phyloP scores from a whole-genome alignment of 2,113 vertebrate genomes.

The Channa argus region DNA sequence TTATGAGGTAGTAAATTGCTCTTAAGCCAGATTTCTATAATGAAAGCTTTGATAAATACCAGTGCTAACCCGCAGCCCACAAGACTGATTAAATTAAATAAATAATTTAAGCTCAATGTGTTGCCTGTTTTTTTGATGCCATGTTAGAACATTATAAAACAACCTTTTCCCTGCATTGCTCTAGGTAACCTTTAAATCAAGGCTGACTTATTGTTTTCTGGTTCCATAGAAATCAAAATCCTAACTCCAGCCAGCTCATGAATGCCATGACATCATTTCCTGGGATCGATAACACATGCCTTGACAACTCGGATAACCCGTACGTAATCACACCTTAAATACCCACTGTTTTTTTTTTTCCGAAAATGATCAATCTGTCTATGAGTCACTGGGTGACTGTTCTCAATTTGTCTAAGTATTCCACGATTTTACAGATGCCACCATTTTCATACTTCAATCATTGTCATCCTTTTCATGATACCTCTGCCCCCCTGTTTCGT shows the following conservation, averaged over 20 bases:
- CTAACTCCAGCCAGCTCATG: slow-evolving; percentile 81
- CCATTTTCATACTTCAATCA: slow-evolving; percentile 28
- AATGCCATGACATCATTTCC: slow-evolving; percentile 89
- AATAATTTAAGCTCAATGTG: neutral
- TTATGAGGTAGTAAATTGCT: slow-evolving; percentile 24
- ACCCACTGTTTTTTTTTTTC: slow-evolving; percentile 1
- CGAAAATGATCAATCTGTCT: slow-evolving; percentile 5
- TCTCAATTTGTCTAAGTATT: neutral
- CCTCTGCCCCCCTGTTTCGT: slow-evolving; percentile 36
- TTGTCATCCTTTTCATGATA: slow-evolving; percentile 51
- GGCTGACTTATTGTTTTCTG: slow-evolving; percentile 21
- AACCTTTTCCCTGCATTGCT: neutral
- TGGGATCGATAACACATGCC: slow-evolving; percentile 89
- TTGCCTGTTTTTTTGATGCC: neutral
- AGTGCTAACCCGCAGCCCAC: neutral
- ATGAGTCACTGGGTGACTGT: neutral
- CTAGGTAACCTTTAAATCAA: neutral
- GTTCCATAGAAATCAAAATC: slow-evolving; percentile 86
- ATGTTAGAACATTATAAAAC: neutral
- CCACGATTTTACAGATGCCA: neutral
- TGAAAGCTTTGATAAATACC: slow-evolving; percentile 6
- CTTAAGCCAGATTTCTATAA: neutral
- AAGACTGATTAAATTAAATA: slow-evolving; percentile 1
- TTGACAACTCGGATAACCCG: slow-evolving; percentile 70
- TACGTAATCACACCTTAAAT: slow-evolving; percentile 64